These are phyloP conservation scores for Anarsia innoxiella DNA, from an alignment of 2,888 invertebrate species.

Conservation along the genomic window DNA sequence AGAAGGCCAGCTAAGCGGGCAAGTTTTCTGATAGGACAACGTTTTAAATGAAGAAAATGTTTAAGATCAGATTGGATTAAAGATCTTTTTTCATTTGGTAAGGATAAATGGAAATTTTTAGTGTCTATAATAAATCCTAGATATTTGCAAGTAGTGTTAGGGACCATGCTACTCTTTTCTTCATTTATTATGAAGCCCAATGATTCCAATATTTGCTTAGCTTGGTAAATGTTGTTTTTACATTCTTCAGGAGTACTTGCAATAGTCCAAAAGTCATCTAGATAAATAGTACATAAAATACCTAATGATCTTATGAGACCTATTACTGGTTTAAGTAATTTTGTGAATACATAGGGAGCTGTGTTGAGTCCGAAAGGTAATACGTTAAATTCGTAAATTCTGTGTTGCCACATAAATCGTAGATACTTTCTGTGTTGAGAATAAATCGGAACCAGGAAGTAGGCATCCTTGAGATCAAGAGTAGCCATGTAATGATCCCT, in stretches of 20 bases:
- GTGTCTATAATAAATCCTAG: constrained; percentile 6
- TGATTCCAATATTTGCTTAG: not conserved
- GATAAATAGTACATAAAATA: not conserved
- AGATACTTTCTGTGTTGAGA: constrained; percentile 6
- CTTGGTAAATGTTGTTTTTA: not conserved
- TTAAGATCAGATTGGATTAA: too few species aligned
- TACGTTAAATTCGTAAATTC: constrained; percentile 11
- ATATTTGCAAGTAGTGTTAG: constrained; percentile 1
- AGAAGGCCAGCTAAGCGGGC: not conserved
- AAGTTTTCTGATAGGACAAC: constrained; percentile 5
- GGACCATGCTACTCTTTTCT: constrained; percentile 6
- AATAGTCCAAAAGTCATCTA: not conserved
- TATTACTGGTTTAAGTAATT: constrained; percentile 9
- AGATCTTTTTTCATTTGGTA: too few species aligned
- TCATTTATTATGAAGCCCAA: constrained; percentile 10
- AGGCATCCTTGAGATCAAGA: not conserved
- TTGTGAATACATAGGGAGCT: constrained; percentile 10
- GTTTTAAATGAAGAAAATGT: too few species aligned
- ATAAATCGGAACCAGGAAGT: not conserved
- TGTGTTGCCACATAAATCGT: constrained; percentile 5
- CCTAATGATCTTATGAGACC: not conserved
- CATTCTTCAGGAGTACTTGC: not conserved
- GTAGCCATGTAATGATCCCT: constrained; percentile 4
- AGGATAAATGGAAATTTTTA: not conserved
- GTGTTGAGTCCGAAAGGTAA: constrained; percentile 8